A percentile compares a stretch with the other conserved stretches of the same genome.
These are phyloP conservation scores for Macrotrachela quadricornifera DNA, from an alignment of 1,140 invertebrate genomes.

Conservation along the genomic window DNA sequence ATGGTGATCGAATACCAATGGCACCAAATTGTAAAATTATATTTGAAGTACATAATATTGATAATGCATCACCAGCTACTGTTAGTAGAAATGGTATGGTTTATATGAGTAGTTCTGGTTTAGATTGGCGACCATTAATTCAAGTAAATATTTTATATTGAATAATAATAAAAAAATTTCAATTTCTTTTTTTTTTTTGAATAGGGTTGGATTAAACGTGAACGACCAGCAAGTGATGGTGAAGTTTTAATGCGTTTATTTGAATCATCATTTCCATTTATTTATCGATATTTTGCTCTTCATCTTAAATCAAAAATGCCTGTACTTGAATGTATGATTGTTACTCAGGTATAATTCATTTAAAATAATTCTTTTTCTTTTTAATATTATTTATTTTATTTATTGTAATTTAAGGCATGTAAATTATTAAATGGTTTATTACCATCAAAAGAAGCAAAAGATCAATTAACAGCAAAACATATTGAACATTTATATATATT, in stretches of 20 bases:
- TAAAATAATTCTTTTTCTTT: no score
- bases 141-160: conserved; percentile 18
- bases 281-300: conserved; percentile 60
- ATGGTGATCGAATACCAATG: conserved; percentile 77
- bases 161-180: no score
- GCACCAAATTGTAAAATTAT: conserved; percentile 72
- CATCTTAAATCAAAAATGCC: conserved; percentile 59
- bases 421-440: conserved; percentile 21
- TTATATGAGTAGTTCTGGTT: conserved; percentile 82
- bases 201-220: conserved; percentile 50
- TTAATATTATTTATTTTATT: no score
- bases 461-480: conserved; percentile 10
- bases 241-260: conserved; percentile 43
- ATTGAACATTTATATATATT: conserved; percentile 26
- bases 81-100: conserved; percentile 89
- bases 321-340: conserved; percentile 69
- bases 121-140: conserved; percentile 65
- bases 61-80: conserved; percentile 82
- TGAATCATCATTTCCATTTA: conserved; percentile 51
- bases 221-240: conserved; percentile 40
- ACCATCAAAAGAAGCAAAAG: conserved; percentile 23
- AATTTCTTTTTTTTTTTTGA: no score
- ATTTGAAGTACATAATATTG: conserved; percentile 85
- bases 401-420: no score
- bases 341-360: conserved; percentile 35